These are phyloP conservation scores for Ibycter americanus DNA, from an alignment of 2,797 vertebrate genomes.

Conservation along the genomic window DNA sequence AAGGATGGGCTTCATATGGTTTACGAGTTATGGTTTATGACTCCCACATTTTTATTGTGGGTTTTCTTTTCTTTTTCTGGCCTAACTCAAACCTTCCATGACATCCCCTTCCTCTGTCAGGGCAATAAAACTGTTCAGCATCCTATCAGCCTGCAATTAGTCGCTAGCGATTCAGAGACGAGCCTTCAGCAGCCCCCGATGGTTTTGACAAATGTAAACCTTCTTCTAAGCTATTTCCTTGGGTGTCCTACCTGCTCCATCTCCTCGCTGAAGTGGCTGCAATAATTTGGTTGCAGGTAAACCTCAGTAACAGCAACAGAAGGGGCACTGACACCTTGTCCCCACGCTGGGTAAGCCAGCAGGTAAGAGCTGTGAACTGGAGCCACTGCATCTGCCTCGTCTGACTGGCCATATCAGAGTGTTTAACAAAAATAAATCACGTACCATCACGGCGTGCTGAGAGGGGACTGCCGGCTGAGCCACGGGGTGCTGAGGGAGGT, in stretches of 20 bases:
- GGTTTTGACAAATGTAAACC: background rate
- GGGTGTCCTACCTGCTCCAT: background rate
- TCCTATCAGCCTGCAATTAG: background rate
- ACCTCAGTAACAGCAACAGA: background rate
- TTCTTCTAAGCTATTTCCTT: background rate
- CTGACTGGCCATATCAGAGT: background rate
- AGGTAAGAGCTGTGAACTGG: background rate
- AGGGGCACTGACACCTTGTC: background rate
- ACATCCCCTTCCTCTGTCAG: background rate
- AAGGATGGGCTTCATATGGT: background rate
- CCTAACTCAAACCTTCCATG: background rate
- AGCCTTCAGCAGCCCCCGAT: background rate
- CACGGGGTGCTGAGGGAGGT: constrained; percentile 76
- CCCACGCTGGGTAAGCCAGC: background rate
- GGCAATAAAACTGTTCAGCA: background rate
- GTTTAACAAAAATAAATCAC: background rate
- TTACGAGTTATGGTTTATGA: background rate
- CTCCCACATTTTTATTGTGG: background rate
- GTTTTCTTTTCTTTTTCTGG: background rate
- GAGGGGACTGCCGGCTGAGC: constrained; percentile 80
- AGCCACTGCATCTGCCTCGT: background rate
- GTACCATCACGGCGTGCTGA: constrained; percentile 84
- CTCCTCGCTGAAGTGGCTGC: background rate
- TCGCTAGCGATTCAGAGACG: background rate
- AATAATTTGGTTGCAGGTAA: background rate